Percentiles rank a stretch among this genome's conserved stretches.
Conservation (phyloP, 2,888 invertebrate genomes). For the Aromia moschata region DNA sequence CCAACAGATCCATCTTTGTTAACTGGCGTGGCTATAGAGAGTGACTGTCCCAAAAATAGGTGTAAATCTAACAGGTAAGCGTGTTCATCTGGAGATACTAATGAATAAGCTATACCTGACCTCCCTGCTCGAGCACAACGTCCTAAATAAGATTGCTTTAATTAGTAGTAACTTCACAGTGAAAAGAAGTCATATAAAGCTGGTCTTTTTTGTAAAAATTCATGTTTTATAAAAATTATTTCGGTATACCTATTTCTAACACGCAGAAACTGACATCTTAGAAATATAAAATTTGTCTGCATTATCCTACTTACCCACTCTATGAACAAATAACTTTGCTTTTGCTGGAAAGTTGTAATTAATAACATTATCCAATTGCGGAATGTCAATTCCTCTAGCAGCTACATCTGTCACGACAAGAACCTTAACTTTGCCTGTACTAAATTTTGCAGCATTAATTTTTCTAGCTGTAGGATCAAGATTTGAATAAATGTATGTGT, state of each 20-base stretch:
- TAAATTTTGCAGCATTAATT: constrained; percentile 92
- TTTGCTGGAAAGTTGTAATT: constrained; percentile 98
- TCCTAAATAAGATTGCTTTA: constrained; percentile 67
- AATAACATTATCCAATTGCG: constrained; percentile 93
- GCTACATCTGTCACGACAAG: constrained; percentile 97
- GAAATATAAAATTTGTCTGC: too few species aligned
- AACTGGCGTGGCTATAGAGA: constrained; percentile 67
- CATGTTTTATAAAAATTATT: too few species aligned
- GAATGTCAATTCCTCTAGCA: constrained; percentile 97
- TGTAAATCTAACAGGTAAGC: constrained; percentile 94
- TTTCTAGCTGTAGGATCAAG: constrained; percentile 94
- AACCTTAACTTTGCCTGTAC: constrained; percentile 80
- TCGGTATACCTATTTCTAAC: too few species aligned
- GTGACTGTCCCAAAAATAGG: constrained; percentile 85
- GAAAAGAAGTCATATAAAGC: too few species aligned
- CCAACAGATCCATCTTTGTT: constrained; percentile 75
- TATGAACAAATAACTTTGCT: constrained; percentile 96
- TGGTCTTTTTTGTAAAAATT: too few species aligned
- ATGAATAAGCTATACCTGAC: constrained; percentile 89
- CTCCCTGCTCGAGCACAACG: constrained; percentile 96
- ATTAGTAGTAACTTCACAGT: too few species aligned
- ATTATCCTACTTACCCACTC: constrained; percentile 87
- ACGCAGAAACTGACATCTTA: too few species aligned
- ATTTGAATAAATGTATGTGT: constrained; percentile 92
- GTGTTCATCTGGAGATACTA: constrained; percentile 90